These are phyloP conservation scores for Pterocles burchelli DNA, from an alignment of 2,113 vertebrate species.

Conservation along the genomic window DNA sequence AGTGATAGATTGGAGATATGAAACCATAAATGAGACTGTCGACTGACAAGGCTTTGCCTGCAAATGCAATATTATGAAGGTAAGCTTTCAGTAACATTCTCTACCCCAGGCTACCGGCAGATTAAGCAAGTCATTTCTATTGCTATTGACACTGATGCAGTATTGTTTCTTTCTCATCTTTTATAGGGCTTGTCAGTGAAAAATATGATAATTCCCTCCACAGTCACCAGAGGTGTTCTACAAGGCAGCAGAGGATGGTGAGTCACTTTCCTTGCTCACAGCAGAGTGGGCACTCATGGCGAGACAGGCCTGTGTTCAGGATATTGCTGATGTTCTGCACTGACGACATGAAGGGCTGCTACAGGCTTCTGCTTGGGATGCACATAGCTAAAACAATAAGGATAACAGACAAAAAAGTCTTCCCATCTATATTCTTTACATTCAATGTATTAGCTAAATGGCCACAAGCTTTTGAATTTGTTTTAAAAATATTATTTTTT, in stretches of 20 bases:
- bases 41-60: conserved; percentile 16
- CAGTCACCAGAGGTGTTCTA: background rate
- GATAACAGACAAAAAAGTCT: background rate
- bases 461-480: background rate
- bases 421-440: background rate
- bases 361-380: background rate
- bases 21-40: background rate
- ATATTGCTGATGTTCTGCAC: background rate
- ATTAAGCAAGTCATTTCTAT: background rate
- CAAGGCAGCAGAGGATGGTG: background rate
- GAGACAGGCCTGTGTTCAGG: background rate
- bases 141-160: background rate
- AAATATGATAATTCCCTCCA: background rate
- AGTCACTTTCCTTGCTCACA: background rate
- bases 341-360: background rate
- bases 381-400: background rate
- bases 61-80: background rate
- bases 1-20: background rate
- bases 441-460: background rate
- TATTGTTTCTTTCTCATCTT: background rate
- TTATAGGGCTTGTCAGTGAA: background rate
- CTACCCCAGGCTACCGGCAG: background rate
- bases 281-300: background rate
- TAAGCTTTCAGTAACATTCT: background rate
- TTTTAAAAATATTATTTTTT: background rate